These are phyloP conservation scores for Micrasema minimum DNA, from an alignment of 1,140 invertebrate species.

Conservation along the genomic window DNA sequence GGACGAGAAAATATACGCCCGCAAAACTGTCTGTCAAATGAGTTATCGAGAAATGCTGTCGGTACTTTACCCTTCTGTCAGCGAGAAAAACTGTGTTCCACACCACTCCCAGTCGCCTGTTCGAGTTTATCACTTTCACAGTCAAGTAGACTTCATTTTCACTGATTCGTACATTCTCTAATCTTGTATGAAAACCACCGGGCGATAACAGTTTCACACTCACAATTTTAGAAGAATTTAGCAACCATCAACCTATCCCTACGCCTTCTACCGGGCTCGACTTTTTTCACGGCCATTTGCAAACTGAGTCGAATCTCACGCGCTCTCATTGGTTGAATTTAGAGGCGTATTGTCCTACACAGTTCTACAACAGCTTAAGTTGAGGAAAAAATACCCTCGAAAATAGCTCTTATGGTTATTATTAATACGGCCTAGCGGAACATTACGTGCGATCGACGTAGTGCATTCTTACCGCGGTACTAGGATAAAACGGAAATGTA, in stretches of 20 bases:
- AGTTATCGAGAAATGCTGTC: slow-evolving; percentile 35
- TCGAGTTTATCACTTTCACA: slow-evolving; percentile 61
- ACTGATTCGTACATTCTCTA: slow-evolving; percentile 67
- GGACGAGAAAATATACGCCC: slow-evolving; percentile 47
- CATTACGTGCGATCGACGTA: slow-evolving; percentile 35
- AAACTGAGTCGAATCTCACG: slow-evolving; percentile 66
- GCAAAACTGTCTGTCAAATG: slow-evolving; percentile 53
- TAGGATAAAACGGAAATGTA: slow-evolving; percentile 30
- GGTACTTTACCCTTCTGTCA: slow-evolving; percentile 65
- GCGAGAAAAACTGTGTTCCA: slow-evolving; percentile 60
- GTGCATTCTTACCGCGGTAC: slow-evolving; percentile 34
- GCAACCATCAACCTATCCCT: slow-evolving; percentile 62
- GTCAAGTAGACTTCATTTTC: slow-evolving; percentile 65
- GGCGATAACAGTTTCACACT: slow-evolving; percentile 61
- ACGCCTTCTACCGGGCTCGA: slow-evolving; percentile 62
- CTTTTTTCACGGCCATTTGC: slow-evolving; percentile 67
- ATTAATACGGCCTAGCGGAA: slow-evolving; percentile 9
- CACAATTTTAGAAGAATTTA: slow-evolving; percentile 59
- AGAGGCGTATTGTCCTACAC: slow-evolving; percentile 41
- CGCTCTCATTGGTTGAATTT: slow-evolving; percentile 61
- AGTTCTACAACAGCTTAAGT: slow-evolving; percentile 20
- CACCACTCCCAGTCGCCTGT: slow-evolving; percentile 62
- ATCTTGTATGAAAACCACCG: slow-evolving; percentile 61
- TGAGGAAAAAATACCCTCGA: neutral
- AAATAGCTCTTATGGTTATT: neutral